These are phyloP conservation scores for Gryon sp. DNA, from an alignment of 1,140 invertebrate species.

Conservation along the genomic window DNA sequence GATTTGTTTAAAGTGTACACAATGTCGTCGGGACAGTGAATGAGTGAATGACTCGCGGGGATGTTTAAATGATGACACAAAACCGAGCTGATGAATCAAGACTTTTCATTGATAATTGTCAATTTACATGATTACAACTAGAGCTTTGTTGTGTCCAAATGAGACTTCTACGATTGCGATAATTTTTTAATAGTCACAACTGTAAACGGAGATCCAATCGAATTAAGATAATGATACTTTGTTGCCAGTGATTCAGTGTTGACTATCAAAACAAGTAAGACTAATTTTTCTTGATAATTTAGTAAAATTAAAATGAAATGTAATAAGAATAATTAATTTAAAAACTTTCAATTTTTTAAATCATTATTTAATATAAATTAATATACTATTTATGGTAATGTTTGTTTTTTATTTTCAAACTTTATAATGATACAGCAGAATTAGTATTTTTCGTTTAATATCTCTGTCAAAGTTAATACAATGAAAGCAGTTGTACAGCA, in stretches of 20 bases:
- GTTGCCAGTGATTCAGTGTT: no score
- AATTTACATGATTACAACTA: conserved; percentile 70
- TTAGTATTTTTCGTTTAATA: conserved; percentile 39
- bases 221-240: no score
- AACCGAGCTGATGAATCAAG: conserved; percentile 65
- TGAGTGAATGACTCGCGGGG: conserved; percentile 45
- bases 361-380: no score
- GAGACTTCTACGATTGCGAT: conserved; percentile 32
- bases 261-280: no score
- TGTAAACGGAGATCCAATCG: conserved; percentile 40
- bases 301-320: no score
- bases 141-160: conserved; percentile 40
- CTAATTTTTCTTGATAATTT: no score
- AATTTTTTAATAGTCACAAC: conserved; percentile 67
- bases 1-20: conserved; percentile 47
- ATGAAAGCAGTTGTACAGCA: conserved; percentile 46
- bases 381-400: no score
- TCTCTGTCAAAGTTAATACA: conserved; percentile 38
- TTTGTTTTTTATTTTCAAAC: no score
- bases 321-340: no score
- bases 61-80: conserved; percentile 50
- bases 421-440: conserved; percentile 35
- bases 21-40: conserved; percentile 38
- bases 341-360: no score
- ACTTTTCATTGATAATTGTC: conserved; percentile 75